Evolutionary conservation across 2,888 invertebrate species (phyloP).

Genomic region (Ligdia adustata): DNA sequence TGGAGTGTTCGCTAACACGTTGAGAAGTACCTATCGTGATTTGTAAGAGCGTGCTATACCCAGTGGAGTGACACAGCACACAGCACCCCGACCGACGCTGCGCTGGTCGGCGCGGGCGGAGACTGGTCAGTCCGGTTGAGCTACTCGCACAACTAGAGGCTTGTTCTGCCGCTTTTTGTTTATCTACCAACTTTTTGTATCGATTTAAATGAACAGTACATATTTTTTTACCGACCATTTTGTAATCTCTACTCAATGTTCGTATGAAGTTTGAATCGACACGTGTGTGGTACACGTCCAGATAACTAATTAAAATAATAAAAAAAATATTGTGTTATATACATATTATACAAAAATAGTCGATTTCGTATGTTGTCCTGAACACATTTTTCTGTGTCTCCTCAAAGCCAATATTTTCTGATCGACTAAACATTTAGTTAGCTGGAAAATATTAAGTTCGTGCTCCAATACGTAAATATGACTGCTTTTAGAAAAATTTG

Average conservation of each 20-base stretch:
- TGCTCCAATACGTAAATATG: not conserved
- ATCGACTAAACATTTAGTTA: constrained; percentile 13
- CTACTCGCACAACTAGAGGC: not conserved
- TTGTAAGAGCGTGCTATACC: not conserved
- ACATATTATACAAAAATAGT: constrained; percentile 4
- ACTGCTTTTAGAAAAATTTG: not conserved
- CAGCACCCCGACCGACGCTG: too few species aligned
- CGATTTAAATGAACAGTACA: constrained; percentile 11
- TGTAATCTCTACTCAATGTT: not conserved
- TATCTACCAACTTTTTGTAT: constrained; percentile 11
- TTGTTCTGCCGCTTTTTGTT: constrained; percentile 10
- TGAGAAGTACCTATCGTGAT: constrained; percentile 4
- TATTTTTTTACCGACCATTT: constrained; percentile 4
- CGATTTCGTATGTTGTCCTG: too few species aligned
- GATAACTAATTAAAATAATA: too few species aligned
- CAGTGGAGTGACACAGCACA: constrained; percentile 6
- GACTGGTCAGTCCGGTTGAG: constrained; percentile 17
- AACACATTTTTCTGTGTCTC: too few species aligned
- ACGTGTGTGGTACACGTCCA: too few species aligned
- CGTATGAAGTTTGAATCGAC: not conserved
- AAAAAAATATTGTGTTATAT: too few species aligned
- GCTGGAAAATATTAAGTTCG: constrained; percentile 7
- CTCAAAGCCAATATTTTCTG: constrained; percentile 11
- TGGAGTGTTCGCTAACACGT: not conserved
- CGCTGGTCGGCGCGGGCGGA: too few species aligned